Conservation (phyloP, 35 echinoderm and acorn worm genomes). For the Hemicentrotus pulcherrimus region DNA sequence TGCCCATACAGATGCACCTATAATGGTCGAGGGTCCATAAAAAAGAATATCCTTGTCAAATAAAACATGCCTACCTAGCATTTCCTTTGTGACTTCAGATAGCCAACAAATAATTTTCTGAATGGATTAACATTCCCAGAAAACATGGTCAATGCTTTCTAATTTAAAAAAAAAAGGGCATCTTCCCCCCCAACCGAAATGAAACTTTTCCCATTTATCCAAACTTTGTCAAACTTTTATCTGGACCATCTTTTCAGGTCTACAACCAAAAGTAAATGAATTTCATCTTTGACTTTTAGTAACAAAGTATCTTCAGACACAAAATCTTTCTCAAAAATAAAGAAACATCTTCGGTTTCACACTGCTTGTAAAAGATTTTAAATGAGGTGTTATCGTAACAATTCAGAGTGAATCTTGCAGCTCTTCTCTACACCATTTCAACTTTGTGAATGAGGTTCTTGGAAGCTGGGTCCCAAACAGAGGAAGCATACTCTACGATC, state of each 20-base stretch:
- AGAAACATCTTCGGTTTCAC: conserved; percentile 18
- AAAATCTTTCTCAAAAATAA: conserved; percentile 9
- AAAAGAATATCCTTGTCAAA: not conserved
- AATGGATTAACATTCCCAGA: not conserved
- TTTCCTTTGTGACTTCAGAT: not conserved
- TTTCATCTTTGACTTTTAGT: conserved; percentile 25
- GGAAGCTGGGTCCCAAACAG: not conserved
- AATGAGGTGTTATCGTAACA: not conserved
- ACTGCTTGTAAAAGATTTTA: too few relatives aligned
- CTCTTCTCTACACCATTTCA: not conserved
- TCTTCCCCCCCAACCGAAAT: too few relatives aligned
- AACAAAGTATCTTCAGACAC: conserved; percentile 5
- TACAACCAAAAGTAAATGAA: not conserved
- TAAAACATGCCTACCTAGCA: not conserved
- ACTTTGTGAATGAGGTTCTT: too few relatives aligned
- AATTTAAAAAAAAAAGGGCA: too few relatives aligned
- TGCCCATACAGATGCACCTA: not conserved
- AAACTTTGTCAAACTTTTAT: too few relatives aligned
- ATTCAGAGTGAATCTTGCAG: not conserved
- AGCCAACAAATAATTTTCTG: conserved; percentile 14
- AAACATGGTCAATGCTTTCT: not conserved
- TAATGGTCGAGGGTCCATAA: not conserved
- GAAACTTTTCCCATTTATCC: too few relatives aligned
- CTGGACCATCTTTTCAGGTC: conserved; percentile 17
- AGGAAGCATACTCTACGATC: not conserved